A percentile compares a stretch with the other conserved stretches of the same genome.
These are phyloP conservation scores for Neoitamus cyanurus DNA, from an alignment of 2,888 invertebrate species.

Conservation along the genomic window DNA sequence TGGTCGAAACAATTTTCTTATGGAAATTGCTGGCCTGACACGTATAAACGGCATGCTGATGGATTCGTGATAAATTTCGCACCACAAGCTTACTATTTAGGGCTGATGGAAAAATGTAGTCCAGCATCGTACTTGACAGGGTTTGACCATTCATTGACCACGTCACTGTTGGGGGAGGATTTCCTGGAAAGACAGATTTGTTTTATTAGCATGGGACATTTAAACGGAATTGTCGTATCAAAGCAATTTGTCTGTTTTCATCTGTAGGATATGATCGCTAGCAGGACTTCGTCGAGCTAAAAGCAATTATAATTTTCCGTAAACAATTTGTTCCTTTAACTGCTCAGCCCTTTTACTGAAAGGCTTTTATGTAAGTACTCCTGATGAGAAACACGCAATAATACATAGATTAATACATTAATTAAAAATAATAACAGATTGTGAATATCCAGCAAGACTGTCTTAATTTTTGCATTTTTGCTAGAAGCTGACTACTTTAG, in stretches of 20 bases:
- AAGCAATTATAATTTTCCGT: not conserved
- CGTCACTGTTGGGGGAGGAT: slow-evolving; percentile 77
- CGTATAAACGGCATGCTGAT: slow-evolving; percentile 79
- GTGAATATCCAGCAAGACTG: too few species aligned
- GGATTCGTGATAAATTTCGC: slow-evolving; percentile 73
- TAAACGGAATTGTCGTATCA: not conserved
- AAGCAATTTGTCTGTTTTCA: not conserved
- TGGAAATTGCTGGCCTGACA: slow-evolving; percentile 80
- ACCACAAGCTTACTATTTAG: slow-evolving; percentile 73
- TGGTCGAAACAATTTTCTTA: slow-evolving; percentile 73
- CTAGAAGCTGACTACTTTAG: too few species aligned
- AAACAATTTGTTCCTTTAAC: not conserved
- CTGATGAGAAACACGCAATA: too few species aligned
- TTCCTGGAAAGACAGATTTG: slow-evolving; percentile 69
- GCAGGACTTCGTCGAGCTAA: not conserved
- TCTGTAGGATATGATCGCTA: not conserved
- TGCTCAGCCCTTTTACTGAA: too few species aligned
- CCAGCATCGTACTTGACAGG: slow-evolving; percentile 64
- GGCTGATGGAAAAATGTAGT: slow-evolving; percentile 66
- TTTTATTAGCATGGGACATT: not conserved
- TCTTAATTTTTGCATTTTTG: too few species aligned
- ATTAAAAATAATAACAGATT: too few species aligned
- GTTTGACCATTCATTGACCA: slow-evolving; percentile 78
- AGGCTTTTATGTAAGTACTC: too few species aligned
- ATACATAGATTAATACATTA: too few species aligned